These are phyloP conservation scores for Sorex fumeus DNA, from an alignment of 2,113 vertebrate genomes.

Conservation along the genomic window DNA sequence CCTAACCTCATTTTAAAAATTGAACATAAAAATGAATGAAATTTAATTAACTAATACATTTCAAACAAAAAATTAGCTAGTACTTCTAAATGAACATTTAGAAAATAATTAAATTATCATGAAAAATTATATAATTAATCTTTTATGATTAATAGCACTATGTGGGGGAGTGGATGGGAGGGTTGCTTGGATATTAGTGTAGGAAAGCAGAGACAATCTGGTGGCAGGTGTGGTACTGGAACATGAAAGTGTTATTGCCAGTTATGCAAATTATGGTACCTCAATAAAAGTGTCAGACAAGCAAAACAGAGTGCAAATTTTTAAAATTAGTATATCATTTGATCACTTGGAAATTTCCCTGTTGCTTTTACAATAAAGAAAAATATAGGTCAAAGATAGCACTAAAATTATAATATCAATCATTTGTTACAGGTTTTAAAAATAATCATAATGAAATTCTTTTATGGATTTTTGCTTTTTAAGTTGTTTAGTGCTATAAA, in stretches of 20 bases:
- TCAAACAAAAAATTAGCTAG: neutral
- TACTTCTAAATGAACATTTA: neutral
- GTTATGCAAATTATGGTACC: neutral
- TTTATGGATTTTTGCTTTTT: slow-evolving; percentile 41
- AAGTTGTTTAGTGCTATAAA: neutral
- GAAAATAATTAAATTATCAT: neutral
- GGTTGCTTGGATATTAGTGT: too few relatives aligned
- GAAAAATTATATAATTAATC: neutral
- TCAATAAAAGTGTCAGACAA: slow-evolving; percentile 72
- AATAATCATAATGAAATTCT: slow-evolving; percentile 59
- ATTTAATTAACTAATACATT: neutral
- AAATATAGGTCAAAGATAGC: slow-evolving; percentile 58
- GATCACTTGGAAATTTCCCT: slow-evolving; percentile 45
- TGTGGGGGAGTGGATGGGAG: too few relatives aligned
- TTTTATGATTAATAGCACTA: neutral
- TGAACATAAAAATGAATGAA: neutral
- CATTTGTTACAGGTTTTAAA: slow-evolving; percentile 57
- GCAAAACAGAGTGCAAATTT: slow-evolving; percentile 1
- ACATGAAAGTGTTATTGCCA: neutral
- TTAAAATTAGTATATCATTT: slow-evolving; percentile 44
- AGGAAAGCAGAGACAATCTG: too few relatives aligned
- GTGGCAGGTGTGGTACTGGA: neutral
- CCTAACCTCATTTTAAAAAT: neutral
- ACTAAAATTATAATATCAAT: slow-evolving; percentile 57
- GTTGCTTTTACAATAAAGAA: slow-evolving; percentile 29